phyloP scores from a whole-genome alignment of 2,113 vertebrate species.

The Excalfactoria chinensis region DNA sequence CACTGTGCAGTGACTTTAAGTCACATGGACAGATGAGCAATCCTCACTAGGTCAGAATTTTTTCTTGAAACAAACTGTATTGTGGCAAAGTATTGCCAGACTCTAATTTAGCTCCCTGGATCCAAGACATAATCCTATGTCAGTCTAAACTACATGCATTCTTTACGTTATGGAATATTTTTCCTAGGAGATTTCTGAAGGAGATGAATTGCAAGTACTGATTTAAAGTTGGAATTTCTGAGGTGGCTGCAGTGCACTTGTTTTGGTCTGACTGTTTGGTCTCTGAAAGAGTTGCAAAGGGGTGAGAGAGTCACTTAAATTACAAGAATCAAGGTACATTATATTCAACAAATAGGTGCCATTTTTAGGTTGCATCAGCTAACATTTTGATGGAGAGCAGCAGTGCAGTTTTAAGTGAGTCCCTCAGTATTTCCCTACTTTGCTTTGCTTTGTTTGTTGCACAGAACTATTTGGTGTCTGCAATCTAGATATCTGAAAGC shows the following conservation, averaged over 20 bases:
- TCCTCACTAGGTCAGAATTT: neutral
- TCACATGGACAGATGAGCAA: fast-evolving
- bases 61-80: neutral
- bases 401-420: neutral
- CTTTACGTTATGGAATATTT: neutral
- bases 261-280: neutral
- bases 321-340: neutral
- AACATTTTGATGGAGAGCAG: neutral
- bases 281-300: neutral
- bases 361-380: neutral
- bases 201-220: neutral
- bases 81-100: neutral
- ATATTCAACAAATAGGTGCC: neutral
- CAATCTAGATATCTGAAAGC: neutral
- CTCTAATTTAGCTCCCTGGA: neutral
- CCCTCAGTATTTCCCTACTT: neutral
- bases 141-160: neutral
- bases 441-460: neutral
- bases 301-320: neutral
- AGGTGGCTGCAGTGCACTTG: neutral
- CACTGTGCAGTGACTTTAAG: neutral
- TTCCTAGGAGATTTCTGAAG: neutral
- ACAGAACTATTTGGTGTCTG: neutral
- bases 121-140: neutral
- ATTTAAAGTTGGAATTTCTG: neutral